phyloP scores from a whole-genome alignment of 2,888 invertebrate genomes.

The Tribolium freemani region DNA sequence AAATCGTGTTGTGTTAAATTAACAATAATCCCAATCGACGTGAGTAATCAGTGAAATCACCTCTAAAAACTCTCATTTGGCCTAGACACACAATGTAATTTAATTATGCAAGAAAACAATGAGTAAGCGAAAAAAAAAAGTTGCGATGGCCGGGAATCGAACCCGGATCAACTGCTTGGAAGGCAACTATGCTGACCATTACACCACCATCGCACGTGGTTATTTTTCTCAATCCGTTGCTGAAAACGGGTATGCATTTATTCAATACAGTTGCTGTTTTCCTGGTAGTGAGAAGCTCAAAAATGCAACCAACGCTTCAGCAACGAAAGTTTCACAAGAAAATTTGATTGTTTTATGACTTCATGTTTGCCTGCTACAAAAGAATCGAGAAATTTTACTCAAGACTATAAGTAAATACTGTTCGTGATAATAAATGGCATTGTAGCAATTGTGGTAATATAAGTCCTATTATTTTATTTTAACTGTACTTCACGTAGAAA shows the following conservation, averaged over 20 bases:
- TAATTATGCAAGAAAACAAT: constrained; percentile 10
- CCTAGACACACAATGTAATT: constrained; percentile 5
- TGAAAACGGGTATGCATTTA: neutral
- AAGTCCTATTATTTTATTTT: too few relatives aligned
- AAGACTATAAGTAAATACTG: constrained; percentile 1
- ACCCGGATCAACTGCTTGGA: constrained; percentile 70
- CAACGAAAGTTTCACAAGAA: neutral
- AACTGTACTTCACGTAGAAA: neutral
- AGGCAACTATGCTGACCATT: constrained; percentile 70
- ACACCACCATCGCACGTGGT: constrained; percentile 67
- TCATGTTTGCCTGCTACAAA: constrained; percentile 17
- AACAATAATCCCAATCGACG: neutral
- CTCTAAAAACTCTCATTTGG: neutral
- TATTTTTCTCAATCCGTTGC: neutral
- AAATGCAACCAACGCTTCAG: constrained; percentile 17
- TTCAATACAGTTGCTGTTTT: neutral
- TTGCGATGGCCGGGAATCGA: constrained; percentile 70
- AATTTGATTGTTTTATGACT: neutral
- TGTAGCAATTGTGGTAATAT: too few relatives aligned
- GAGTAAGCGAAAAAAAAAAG: constrained; percentile 19
- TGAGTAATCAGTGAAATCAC: constrained; percentile 1
- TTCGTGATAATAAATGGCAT: neutral
- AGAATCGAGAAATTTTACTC: constrained; percentile 26
- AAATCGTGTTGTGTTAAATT: constrained; percentile 2
- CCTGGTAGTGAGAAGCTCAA: constrained; percentile 20